These are phyloP conservation scores for Sinonovacula constricta DNA, from an alignment of 1,140 invertebrate genomes.

Conservation along the genomic window DNA sequence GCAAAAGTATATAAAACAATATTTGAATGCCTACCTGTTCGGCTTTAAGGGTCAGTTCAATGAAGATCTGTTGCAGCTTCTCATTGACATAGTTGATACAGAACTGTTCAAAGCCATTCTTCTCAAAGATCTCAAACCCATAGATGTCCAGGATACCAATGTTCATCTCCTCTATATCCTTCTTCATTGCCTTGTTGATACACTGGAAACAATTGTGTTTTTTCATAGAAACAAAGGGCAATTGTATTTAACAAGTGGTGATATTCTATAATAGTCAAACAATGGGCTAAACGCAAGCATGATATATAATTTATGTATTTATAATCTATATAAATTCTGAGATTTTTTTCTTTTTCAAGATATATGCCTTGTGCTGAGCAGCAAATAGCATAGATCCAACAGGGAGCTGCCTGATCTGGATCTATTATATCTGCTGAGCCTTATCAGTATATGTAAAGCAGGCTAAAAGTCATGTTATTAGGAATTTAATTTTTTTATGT, in stretches of 20 bases:
- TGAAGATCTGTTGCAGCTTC: conserved; percentile 89
- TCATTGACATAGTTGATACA: conserved; percentile 97
- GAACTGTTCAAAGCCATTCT: conserved; percentile 90
- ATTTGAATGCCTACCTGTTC: conserved; percentile 78
- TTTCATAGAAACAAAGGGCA: too few species aligned
- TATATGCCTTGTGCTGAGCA: too few species aligned
- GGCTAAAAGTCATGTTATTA: too few species aligned
- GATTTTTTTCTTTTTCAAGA: too few species aligned
- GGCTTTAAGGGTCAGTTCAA: conserved; percentile 87
- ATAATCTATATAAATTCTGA: too few species aligned
- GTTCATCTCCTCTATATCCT: conserved; percentile 78
- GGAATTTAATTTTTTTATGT: too few species aligned
- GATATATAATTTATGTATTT: too few species aligned
- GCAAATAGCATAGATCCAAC: too few species aligned
- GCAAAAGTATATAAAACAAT: not conserved
- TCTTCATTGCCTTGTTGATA: conserved; percentile 84
- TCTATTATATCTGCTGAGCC: too few species aligned
- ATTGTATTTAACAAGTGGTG: not conserved
- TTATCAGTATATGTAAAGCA: too few species aligned
- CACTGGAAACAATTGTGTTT: conserved; percentile 80
- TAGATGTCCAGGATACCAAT: conserved; percentile 85
- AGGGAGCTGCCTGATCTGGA: too few species aligned
- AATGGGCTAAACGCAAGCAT: too few species aligned
- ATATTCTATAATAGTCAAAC: not conserved
- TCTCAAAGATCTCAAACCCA: conserved; percentile 85